These are phyloP conservation scores for Caenorhabditis afra DNA, from an alignment of 2,888 invertebrate genomes.

Conservation along the genomic window DNA sequence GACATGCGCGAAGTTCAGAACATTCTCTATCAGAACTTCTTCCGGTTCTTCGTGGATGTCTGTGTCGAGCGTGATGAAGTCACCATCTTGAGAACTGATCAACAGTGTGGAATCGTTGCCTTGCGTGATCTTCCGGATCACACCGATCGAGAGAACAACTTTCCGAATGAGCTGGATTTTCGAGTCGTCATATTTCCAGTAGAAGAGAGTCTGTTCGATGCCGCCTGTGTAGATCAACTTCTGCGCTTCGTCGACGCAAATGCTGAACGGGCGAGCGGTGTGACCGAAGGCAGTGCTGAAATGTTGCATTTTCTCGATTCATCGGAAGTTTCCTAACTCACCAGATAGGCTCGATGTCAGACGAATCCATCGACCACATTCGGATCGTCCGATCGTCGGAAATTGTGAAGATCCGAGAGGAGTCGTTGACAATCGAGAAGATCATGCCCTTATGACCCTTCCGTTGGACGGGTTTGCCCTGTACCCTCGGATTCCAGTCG, in stretches of 20 bases:
- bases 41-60: not conserved
- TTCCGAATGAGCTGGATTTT: conserved; percentile 16
- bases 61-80: conserved; percentile 10
- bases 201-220: conserved; percentile 58
- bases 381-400: conserved; percentile 65
- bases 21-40: conserved; percentile 9
- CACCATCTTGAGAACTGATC: conserved; percentile 41
- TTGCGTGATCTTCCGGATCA: conserved; percentile 40
- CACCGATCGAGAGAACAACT: conserved; percentile 33
- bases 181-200: conserved; percentile 32
- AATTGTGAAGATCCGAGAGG: conserved; percentile 55
- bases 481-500: conserved; percentile 28
- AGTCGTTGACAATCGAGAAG: conserved; percentile 47
- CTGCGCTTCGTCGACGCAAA: conserved; percentile 30
- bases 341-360: conserved; percentile 13
- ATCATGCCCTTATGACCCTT: conserved; percentile 66
- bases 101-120: not conserved
- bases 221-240: conserved; percentile 61
- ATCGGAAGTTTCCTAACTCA: not conserved
- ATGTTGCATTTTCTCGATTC: not conserved
- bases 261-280: conserved; percentile 64
- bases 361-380: conserved; percentile 54
- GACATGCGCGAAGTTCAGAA: conserved; percentile 32
- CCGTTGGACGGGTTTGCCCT: conserved; percentile 2
- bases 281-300: conserved; percentile 60